A percentile compares a stretch with the other conserved stretches of the same genome.
Conservation (phyloP, 2,797 vertebrate species). For the Lutjanus campechanus region DNA sequence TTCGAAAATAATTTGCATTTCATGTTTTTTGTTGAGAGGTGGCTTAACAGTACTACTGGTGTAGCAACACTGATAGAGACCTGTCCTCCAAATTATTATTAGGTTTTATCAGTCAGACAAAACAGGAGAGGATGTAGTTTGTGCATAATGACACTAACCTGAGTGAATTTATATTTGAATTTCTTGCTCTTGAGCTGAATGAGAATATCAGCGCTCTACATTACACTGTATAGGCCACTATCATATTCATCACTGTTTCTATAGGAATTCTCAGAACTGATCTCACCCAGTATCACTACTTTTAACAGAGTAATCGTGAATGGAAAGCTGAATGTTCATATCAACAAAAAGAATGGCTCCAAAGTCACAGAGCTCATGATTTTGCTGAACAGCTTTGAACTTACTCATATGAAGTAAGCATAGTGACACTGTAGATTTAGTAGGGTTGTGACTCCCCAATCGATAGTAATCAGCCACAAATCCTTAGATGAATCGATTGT, state of each 20-base stretch:
- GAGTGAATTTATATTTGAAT: background rate
- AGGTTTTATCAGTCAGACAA: conserved; percentile 2
- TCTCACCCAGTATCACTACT: background rate
- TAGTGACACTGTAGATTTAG: no score
- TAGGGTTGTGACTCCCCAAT: no score
- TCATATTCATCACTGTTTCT: background rate
- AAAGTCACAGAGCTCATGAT: no score
- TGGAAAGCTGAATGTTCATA: background rate
- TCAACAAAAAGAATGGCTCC: no score
- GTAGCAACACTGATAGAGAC: background rate
- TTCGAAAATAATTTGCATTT: no score
- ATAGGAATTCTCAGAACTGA: conserved; percentile 2
- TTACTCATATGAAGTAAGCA: no score
- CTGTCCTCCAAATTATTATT: background rate
- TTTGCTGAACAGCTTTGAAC: no score
- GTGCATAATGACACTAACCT: background rate
- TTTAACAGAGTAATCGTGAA: background rate
- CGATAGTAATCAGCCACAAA: no score
- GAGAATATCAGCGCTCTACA: background rate
- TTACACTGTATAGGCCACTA: background rate
- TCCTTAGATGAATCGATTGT: no score
- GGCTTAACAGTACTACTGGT: background rate
- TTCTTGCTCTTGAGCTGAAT: background rate
- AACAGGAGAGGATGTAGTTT: background rate
- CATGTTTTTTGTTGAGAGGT: no score